Evolutionary conservation across 2,797 vertebrate genomes (phyloP), one percentile per base, ranked within the genome.

Genomic region (Enteromius paludinosus): DNA sequence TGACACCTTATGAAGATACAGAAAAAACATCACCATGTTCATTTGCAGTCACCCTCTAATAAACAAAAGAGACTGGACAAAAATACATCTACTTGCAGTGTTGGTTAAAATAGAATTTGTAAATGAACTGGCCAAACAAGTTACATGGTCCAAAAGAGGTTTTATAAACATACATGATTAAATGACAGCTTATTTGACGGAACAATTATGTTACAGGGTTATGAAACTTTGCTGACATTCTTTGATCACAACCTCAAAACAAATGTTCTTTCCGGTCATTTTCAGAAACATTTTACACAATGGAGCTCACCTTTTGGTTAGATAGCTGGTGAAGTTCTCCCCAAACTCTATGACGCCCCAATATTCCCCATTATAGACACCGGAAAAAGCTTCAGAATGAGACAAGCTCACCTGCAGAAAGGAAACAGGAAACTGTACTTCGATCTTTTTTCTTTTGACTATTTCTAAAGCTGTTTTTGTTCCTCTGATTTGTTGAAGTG

Each of bases 271-370:
- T 43, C 23, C 23, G 61, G 8, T 65, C 5, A 30, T 30, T 18
- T 73, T 9, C 47, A 54, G 30, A n/a, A 75, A 54, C 8, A 17
- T 49, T 5, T 56, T 30, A 8, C 5, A 14, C 14, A 33, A n/a
- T 41, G 47, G 69, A 30, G 79, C 87, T 92, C 83, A 95, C 95
- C 95, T 93, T 88, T 92, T 94, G 2, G 90, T 93, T 87, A 96
- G 85, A 89, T 93, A 94, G 87, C 90, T 93, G 89, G 93, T 93
- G 89, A 95, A 96, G 90, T 95, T 94, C 88, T 92, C 68, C n/a
- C 93, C 92, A 59, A 95, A 95, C 84, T 91, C 93, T 3, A 96
- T 90, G 89, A 95, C 77, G 0, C 91, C 94, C 95, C 95, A 95
- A 83, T 95, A 96, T 79, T 94, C 90, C 28, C 94, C 95, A 0